Evolutionary conservation across 2,888 invertebrate genomes (phyloP).

Genomic region (Drosophila gaucha): DNA sequence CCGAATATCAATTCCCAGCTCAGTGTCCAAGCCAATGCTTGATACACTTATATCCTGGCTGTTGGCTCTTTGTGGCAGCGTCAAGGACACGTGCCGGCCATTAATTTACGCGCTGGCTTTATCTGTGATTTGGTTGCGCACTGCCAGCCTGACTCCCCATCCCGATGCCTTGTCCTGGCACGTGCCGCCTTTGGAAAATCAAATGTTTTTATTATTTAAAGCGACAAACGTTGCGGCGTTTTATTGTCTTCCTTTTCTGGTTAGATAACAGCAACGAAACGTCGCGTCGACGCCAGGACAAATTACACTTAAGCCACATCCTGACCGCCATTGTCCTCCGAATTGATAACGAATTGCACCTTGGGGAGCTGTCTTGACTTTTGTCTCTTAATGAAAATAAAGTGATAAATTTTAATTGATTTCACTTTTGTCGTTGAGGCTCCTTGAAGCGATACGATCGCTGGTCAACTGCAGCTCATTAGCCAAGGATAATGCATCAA

Average conservation of each 20-base stretch:
- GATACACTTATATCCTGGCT: constrained; percentile 15
- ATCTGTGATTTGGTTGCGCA: constrained; percentile 73
- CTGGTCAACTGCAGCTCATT: constrained; percentile 55
- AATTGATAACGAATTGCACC: constrained; percentile 80
- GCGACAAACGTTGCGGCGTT: constrained; percentile 70
- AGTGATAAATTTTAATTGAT: constrained; percentile 80
- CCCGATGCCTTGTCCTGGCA: constrained; percentile 49
- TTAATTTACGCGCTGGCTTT: constrained; percentile 82
- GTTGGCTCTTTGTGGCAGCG: constrained; percentile 42
- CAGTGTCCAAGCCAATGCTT: constrained; percentile 21
- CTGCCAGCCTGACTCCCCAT: constrained; percentile 45
- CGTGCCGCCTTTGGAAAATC: constrained; percentile 77
- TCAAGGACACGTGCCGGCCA: constrained; percentile 80
- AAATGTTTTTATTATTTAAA: constrained; percentile 82
- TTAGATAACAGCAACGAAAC: constrained; percentile 49
- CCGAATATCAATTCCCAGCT: constrained; percentile 15
- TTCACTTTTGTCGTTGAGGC: constrained; percentile 50
- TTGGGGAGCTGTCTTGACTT: constrained; percentile 58
- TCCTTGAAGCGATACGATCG: constrained; percentile 50
- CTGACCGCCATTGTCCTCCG: constrained; percentile 74
- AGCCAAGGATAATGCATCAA: constrained; percentile 70
- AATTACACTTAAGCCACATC: constrained; percentile 76
- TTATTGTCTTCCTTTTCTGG: constrained; percentile 62
- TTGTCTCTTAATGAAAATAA: constrained; percentile 67
- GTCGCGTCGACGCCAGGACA: constrained; percentile 59